Evolutionary conservation across 53 echinoderm and acorn worm genomes (phyloP).

Genomic region (Echinarachnius parma): DNA sequence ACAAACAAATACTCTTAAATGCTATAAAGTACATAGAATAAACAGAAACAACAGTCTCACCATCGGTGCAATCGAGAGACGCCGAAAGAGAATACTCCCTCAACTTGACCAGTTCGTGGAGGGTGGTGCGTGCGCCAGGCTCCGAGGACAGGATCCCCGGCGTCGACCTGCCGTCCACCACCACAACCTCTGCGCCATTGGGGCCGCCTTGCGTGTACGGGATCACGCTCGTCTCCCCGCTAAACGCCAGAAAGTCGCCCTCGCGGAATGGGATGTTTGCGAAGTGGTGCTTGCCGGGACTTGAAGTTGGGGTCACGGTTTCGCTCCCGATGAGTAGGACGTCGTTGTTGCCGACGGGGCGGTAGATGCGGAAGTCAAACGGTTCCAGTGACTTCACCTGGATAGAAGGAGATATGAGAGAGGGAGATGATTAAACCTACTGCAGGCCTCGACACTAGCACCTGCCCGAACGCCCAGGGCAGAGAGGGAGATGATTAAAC

Average conservation of each 20-base stretch:
- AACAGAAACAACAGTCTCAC: slow-evolving; percentile 20
- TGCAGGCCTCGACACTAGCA: no score
- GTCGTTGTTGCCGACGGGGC: not conserved
- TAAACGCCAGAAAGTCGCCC: slow-evolving; percentile 23
- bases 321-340: slow-evolving; percentile 10
- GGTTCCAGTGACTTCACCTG: slow-evolving; percentile 5
- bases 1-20: no score
- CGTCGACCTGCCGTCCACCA: not conserved
- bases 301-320: not conserved
- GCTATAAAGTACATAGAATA: no score
- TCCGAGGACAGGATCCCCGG: slow-evolving; percentile 6
- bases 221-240: slow-evolving; percentile 10
- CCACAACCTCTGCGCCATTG: not conserved
- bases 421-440: no score
- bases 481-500: no score
- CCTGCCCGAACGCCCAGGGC: no score
- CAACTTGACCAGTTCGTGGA: not conserved
- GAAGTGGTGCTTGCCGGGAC: not conserved
- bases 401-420: no score
- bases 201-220: slow-evolving; percentile 12
- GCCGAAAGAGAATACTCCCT: slow-evolving; percentile 23
- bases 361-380: slow-evolving; percentile 37
- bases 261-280: not conserved
- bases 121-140: not conserved
- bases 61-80: slow-evolving; percentile 6